Conservation (phyloP, 2,797 vertebrate genomes). For the Eulemur rubriventer region DNA sequence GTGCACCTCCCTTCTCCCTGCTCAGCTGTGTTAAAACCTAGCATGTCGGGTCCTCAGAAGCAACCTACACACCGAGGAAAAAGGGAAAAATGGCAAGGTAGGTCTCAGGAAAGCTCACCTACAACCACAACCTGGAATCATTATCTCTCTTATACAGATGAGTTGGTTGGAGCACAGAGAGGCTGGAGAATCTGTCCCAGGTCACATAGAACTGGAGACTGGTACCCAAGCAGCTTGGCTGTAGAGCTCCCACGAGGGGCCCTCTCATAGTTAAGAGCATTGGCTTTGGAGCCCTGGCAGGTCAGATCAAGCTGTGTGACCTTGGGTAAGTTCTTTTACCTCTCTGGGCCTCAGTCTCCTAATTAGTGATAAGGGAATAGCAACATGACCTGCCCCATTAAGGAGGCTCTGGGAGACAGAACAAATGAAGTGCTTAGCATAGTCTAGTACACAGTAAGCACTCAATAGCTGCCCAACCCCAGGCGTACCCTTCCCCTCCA, state of each 20-base stretch:
- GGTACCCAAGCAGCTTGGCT: neutral
- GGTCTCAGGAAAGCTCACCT: slow-evolving; percentile 71
- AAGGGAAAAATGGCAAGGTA: slow-evolving; percentile 56
- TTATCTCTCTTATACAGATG: neutral
- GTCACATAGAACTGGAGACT: neutral
- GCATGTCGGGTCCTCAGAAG: slow-evolving; percentile 67
- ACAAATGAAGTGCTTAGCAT: neutral
- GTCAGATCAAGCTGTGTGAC: neutral
- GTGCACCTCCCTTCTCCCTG: neutral
- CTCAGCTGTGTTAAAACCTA: slow-evolving; percentile 70
- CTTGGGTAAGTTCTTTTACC: neutral
- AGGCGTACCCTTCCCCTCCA: fast-evolving
- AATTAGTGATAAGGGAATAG: neutral
- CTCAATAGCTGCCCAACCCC: neutral
- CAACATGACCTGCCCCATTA: neutral
- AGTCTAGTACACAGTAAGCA: neutral
- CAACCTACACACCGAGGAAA: slow-evolving; percentile 34
- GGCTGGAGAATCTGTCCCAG: neutral
- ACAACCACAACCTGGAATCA: neutral
- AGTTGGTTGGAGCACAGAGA: neutral
- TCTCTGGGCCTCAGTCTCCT: neutral
- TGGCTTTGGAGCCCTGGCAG: neutral
- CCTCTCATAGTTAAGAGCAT: neutral
- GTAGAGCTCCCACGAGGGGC: neutral
- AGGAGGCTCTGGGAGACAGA: neutral